These are phyloP conservation scores for Sprattus sprattus DNA, from an alignment of 2,113 vertebrate genomes.

Conservation along the genomic window DNA sequence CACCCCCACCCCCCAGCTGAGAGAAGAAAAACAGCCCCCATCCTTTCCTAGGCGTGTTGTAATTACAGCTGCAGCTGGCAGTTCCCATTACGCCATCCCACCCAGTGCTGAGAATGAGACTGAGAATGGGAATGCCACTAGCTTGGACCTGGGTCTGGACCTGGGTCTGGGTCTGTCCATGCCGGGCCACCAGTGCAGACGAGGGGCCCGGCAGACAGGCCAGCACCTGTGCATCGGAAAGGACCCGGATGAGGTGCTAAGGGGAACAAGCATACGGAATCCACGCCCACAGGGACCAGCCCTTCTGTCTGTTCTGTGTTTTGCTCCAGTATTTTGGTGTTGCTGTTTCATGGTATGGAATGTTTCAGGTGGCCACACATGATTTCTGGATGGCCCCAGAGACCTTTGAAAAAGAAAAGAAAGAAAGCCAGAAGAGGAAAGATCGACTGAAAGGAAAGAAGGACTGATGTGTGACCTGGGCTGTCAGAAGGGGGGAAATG, in stretches of 20 bases:
- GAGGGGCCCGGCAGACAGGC: slow-evolving; percentile 43
- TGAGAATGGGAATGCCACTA: slow-evolving; percentile 31
- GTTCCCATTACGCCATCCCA: slow-evolving; percentile 72
- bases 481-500: slow-evolving; percentile 47
- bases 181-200: too few species aligned
- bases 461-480: neutral
- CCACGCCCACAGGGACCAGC: slow-evolving; percentile 33
- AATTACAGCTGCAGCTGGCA: slow-evolving; percentile 72
- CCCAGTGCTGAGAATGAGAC: slow-evolving; percentile 37
- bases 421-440: slow-evolving; percentile 37
- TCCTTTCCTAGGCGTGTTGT: too few species aligned
- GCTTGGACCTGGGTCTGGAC: neutral
- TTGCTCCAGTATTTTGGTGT: neutral
- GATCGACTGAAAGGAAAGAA: neutral
- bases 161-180: too few species aligned
- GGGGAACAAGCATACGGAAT: slow-evolving; percentile 13
- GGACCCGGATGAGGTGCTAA: slow-evolving; percentile 40
- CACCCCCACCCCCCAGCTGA: too few species aligned
- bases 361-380: slow-evolving; percentile 48
- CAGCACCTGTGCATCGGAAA: slow-evolving; percentile 75
- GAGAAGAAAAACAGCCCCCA: too few species aligned
- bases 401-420: neutral
- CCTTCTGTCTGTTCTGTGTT: neutral
- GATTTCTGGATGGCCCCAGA: neutral
- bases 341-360: slow-evolving; percentile 56